phyloP scores from a whole-genome alignment of 2,113 vertebrate species.

The Hyaena hyaena region DNA sequence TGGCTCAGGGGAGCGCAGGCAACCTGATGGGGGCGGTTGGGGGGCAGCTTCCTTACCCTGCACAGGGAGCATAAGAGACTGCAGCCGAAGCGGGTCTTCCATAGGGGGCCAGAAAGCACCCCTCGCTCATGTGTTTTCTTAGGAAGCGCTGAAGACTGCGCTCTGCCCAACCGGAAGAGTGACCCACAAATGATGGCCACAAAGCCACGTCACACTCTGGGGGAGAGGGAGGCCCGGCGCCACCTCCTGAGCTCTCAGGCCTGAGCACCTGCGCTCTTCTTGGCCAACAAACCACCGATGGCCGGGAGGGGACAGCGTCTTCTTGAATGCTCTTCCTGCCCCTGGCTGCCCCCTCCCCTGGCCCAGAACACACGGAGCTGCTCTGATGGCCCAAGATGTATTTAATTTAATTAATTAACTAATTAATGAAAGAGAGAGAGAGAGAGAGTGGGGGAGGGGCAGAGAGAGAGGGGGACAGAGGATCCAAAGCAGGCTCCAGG shows the following conservation, averaged over 20 bases:
- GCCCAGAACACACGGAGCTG: not conserved
- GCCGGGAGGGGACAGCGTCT: not conserved
- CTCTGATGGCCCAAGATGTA: too few species aligned
- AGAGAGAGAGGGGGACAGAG: too few species aligned
- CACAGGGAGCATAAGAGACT: not conserved
- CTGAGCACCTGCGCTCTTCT: accelerated
- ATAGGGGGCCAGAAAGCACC: not conserved
- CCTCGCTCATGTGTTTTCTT: not conserved
- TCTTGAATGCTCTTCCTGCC: too few species aligned
- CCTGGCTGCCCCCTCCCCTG: not conserved
- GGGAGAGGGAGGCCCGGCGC: not conserved
- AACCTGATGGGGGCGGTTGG: too few species aligned
- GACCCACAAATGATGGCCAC: not conserved
- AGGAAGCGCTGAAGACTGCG: not conserved
- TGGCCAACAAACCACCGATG: not conserved
- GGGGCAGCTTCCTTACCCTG: not conserved
- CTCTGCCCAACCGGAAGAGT: not conserved
- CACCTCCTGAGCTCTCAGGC: not conserved
- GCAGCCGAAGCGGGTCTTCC: not conserved
- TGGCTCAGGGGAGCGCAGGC: not conserved
- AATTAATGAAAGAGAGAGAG: too few species aligned
- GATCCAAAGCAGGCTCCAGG: too few species aligned
- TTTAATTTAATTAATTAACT: not conserved
- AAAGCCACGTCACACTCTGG: not conserved
- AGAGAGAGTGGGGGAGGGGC: too few species aligned